phyloP scores from a whole-genome alignment of 2,888 invertebrate species.

The Diabrotica balteata region DNA sequence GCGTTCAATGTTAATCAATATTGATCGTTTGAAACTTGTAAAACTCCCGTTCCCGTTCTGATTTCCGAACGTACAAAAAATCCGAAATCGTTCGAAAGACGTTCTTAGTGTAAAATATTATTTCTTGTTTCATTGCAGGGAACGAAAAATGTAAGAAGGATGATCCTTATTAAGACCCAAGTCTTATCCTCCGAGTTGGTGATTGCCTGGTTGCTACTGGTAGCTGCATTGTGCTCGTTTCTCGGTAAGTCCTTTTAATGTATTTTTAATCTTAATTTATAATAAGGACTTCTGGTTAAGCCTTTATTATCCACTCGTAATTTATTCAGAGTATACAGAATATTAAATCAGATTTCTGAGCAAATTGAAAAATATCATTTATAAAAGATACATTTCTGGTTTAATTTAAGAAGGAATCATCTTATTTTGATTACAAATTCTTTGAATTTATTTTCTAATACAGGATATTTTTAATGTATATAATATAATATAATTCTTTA shows the following conservation, averaged over 20 bases:
- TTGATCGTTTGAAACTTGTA: too few species aligned
- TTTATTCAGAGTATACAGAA: neutral
- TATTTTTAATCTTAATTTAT: constrained; percentile 10
- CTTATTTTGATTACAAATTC: too few species aligned
- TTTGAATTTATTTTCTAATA: too few species aligned
- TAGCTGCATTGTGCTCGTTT: constrained; percentile 16
- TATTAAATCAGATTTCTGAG: too few species aligned
- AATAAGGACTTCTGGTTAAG: constrained; percentile 5
- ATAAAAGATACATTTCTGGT: too few species aligned
- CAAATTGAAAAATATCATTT: too few species aligned
- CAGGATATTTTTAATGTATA: too few species aligned
- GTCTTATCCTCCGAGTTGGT: constrained; percentile 26
- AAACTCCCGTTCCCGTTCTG: too few species aligned
- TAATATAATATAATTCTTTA: too few species aligned
- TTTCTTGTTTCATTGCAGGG: constrained; percentile 31
- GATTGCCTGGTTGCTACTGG: constrained; percentile 24
- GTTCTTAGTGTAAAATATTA: constrained; percentile 17
- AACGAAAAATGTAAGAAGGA: constrained; percentile 37
- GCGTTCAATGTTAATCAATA: too few species aligned
- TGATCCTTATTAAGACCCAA: constrained; percentile 32
- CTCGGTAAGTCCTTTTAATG: constrained; percentile 31
- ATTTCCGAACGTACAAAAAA: neutral
- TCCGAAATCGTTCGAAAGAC: neutral
- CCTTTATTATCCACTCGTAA: neutral
- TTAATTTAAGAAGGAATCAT: too few species aligned